Percentiles rank a stretch among this genome's conserved stretches.
Evolutionary conservation across 2,797 vertebrate species (phyloP).

Genomic region (Phoxinus dragarum): DNA sequence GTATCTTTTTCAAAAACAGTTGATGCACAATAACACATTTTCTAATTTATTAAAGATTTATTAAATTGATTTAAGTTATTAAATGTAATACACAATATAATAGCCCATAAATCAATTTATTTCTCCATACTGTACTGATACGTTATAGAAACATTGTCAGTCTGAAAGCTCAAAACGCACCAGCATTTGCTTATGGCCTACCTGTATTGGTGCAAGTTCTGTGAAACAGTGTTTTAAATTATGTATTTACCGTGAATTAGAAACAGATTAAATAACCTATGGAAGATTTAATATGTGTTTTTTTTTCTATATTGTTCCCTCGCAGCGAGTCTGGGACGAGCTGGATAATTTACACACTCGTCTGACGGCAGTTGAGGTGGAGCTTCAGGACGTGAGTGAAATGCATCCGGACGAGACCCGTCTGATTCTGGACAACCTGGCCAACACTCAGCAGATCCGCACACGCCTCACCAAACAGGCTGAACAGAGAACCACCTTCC

Average conservation of each 20-base stretch:
- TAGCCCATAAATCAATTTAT: background rate
- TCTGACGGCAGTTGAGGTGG: slow-evolving; percentile 85
- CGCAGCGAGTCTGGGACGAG: slow-evolving; percentile 89
- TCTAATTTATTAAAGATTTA: background rate
- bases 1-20: background rate
- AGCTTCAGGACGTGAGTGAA: slow-evolving; percentile 86
- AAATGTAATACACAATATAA: background rate
- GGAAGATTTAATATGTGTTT: background rate
- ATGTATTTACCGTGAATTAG: background rate
- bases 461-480: slow-evolving; percentile 85
- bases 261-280: background rate
- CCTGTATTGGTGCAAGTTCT: background rate
- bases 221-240: background rate
- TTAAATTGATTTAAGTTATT: background rate
- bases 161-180: background rate
- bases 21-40: background rate
- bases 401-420: slow-evolving; percentile 82
- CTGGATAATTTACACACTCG: slow-evolving; percentile 88
- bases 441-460: slow-evolving; percentile 83
- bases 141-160: background rate
- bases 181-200: background rate
- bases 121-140: background rate
- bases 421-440: slow-evolving; percentile 81
- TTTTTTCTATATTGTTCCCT: slow-evolving; percentile 8
- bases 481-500: slow-evolving; percentile 85